These are phyloP conservation scores for Xyrauchen texanus DNA, from an alignment of 2,113 vertebrate genomes.

Conservation along the genomic window DNA sequence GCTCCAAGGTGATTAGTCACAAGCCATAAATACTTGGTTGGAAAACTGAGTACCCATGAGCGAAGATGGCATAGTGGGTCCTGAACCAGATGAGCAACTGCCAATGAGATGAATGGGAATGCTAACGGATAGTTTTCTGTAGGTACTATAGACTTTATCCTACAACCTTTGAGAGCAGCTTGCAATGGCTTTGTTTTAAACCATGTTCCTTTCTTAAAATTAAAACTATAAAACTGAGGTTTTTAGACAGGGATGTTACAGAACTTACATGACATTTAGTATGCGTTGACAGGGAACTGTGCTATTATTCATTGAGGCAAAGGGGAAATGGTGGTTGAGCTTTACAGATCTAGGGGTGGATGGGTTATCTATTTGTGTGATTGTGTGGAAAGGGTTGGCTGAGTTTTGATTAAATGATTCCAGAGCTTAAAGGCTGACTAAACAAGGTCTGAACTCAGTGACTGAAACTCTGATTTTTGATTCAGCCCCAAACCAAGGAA, in stretches of 20 bases:
- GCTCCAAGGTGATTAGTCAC: too few relatives aligned
- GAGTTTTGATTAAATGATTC: slow-evolving; percentile 45
- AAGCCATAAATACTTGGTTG: too few relatives aligned
- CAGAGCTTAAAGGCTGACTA: slow-evolving; percentile 45
- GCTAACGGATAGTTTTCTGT: neutral
- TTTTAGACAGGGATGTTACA: too few relatives aligned
- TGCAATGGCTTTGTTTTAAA: slow-evolving; percentile 5
- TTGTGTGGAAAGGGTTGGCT: slow-evolving; percentile 53
- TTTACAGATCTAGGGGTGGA: slow-evolving; percentile 40
- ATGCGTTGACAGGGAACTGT: slow-evolving; percentile 28
- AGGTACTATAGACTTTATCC: neutral
- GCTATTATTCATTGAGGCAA: slow-evolving; percentile 41
- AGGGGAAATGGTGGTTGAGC: slow-evolving; percentile 14
- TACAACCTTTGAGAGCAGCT: too few relatives aligned
- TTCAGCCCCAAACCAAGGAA: slow-evolving; percentile 28
- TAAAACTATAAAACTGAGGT: neutral
- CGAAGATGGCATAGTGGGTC: too few relatives aligned
- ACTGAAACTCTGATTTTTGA: slow-evolving; percentile 40
- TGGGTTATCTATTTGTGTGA: slow-evolving; percentile 57
- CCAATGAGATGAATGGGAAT: too few relatives aligned
- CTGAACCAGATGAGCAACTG: too few relatives aligned
- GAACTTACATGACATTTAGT: neutral
- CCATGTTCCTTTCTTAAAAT: neutral
- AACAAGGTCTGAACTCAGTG: slow-evolving; percentile 44
- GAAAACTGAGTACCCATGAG: too few relatives aligned